A percentile compares a stretch with the other conserved stretches of the same genome.
These are phyloP conservation scores for Lasius platythorax DNA, from an alignment of 2,888 invertebrate genomes.

Conservation along the genomic window DNA sequence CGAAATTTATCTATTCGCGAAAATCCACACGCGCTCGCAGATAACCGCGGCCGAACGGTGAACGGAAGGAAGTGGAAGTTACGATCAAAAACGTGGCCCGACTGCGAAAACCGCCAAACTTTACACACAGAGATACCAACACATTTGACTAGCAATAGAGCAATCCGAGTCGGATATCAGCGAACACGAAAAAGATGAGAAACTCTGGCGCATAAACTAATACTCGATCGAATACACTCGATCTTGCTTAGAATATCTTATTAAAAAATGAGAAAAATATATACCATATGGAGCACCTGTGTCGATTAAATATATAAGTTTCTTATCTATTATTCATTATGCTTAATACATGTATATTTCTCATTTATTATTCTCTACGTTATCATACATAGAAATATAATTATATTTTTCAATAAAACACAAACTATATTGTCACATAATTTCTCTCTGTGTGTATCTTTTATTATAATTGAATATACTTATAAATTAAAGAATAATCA, in stretches of 20 bases:
- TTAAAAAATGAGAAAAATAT: background rate
- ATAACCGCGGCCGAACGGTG: slow-evolving; percentile 27
- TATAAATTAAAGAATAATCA: background rate
- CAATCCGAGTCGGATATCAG: background rate
- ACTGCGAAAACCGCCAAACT: slow-evolving; percentile 22
- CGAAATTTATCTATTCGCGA: slow-evolving; percentile 37
- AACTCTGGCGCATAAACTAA: background rate
- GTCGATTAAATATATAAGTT: background rate
- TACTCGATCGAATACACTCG: background rate
- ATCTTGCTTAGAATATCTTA: background rate
- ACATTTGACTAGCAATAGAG: slow-evolving; percentile 14
- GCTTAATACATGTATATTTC: too few relatives aligned
- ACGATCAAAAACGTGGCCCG: slow-evolving; percentile 43
- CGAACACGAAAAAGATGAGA: background rate
- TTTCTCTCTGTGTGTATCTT: background rate
- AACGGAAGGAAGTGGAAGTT: slow-evolving; percentile 33
- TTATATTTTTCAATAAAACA: background rate
- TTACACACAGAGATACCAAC: slow-evolving; percentile 17
- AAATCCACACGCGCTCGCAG: slow-evolving; percentile 33
- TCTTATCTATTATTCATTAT: slow-evolving; percentile 1
- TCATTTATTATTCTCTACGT: background rate
- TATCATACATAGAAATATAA: background rate
- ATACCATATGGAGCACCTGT: background rate
- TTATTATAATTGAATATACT: background rate
- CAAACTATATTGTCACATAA: background rate